A percentile compares a stretch with the other conserved stretches of the same genome.
Conservation (phyloP, 2,888 invertebrate genomes). For the Lepidochrysops patricia region DNA sequence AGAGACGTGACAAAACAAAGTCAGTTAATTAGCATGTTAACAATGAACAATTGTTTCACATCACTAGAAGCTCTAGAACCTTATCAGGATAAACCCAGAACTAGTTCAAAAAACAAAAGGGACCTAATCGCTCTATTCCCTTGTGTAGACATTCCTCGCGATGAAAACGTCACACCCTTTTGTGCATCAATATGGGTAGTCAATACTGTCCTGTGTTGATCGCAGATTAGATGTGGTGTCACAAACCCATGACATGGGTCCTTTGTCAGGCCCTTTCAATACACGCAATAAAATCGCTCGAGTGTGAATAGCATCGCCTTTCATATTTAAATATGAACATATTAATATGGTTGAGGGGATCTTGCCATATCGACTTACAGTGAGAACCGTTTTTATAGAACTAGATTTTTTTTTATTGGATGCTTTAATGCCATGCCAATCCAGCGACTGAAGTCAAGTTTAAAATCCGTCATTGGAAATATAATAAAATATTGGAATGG, state of each 20-base stretch:
- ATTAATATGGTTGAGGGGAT: neutral
- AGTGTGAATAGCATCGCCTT: conserved; percentile 3
- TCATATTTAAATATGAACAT: conserved; percentile 5
- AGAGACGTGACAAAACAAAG: no score
- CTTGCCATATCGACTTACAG: neutral
- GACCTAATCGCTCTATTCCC: neutral
- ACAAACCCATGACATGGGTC: conserved; percentile 27
- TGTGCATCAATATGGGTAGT: conserved; percentile 22
- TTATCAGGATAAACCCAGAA: neutral
- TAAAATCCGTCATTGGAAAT: no score
- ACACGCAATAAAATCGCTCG: conserved; percentile 7
- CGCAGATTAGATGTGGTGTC: conserved; percentile 32
- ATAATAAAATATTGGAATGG: no score
- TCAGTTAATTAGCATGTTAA: no score
- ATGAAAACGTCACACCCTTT: conserved; percentile 11
- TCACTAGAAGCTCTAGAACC: neutral
- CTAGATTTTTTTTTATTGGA: no score
- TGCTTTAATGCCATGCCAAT: no score
- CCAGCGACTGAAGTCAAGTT: no score
- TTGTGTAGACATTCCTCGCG: neutral
- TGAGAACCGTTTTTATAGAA: neutral
- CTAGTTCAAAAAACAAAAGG: neutral
- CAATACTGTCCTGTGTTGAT: conserved; percentile 33
- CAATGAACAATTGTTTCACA: neutral
- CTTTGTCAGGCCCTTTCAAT: conserved; percentile 22